Evolutionary conservation across 2,113 vertebrate genomes (phyloP), one percentile per base, ranked within the genome.

Genomic region (Pseudorasbora parva): DNA sequence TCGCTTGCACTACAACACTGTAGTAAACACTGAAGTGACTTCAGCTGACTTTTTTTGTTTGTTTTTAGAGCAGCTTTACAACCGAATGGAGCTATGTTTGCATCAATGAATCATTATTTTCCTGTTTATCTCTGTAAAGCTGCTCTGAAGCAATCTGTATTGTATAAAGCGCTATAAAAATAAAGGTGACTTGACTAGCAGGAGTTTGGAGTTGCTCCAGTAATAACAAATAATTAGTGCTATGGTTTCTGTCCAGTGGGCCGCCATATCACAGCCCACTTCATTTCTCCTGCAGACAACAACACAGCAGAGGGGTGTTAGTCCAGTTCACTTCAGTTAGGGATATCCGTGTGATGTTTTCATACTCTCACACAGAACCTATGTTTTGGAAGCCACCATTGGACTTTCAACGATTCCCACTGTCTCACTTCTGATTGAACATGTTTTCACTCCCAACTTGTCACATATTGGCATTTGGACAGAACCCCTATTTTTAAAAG

Each of bases 171-270:
- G 17, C 51, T 54, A 21, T 54, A 21, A 8, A 54, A 54, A 54
- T 54, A 21, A 54, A 54, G 17, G 51, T 54, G 51, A 8, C 49
- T 54, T 8, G 51, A 30, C 71, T 19, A 27, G 23, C 71, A 51
- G 14, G 49, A 56, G 25, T 54, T 54, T 75, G 45, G 51, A 56
- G 49, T 73, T 27, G 15, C 45, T 73, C 45, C 45, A 73, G 45
- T 9, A 27, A 51, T 47, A 27, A 73, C 23, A 51, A 17, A 73
- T 27, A 25, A 73, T 73, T 17, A 17, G 71, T 30, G 71, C 56
- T n/a, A 51, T 75, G 15, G 73, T 75, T 75, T 56, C 15, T 56
- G 49, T 75, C 73, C 25, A 75, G 8, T n/a, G 72, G 27, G 49
- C 8, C 8, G 64, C 33, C 33, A 41, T 21, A 41, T 10, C 64